Conservation (phyloP, 2,888 invertebrate genomes). For the Anthophora plumipes region DNA sequence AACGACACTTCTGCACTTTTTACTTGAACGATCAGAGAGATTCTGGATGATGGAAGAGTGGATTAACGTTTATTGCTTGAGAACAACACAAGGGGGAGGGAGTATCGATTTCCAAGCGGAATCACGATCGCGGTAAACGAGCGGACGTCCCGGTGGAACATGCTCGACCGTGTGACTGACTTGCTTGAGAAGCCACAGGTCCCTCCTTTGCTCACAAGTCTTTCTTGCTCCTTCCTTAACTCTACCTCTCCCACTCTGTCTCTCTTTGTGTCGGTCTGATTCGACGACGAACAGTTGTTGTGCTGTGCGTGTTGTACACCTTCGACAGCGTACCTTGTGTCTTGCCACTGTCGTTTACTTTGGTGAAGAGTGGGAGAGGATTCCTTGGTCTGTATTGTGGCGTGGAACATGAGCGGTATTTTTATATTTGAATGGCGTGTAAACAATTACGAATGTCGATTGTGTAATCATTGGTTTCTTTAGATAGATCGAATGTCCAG, state of each 20-base stretch:
- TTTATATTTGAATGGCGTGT: not conserved
- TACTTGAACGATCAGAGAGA: no score
- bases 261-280: conserved; percentile 29
- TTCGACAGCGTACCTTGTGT: conserved; percentile 77
- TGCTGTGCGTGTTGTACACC: conserved; percentile 70
- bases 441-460: not conserved
- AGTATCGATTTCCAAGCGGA: conserved; percentile 33
- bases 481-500: not conserved
- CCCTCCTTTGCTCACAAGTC: conserved; percentile 66
- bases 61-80: not conserved
- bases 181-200: conserved; percentile 74
- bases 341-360: conserved; percentile 68
- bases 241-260: conserved; percentile 51
- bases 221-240: conserved; percentile 54
- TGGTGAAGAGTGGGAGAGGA: conserved; percentile 54
- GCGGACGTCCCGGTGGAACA: conserved; percentile 60
- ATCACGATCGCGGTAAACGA: conserved; percentile 48
- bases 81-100: not conserved
- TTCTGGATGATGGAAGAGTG: not conserved
- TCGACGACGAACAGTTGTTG: conserved; percentile 53
- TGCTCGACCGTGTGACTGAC: conserved; percentile 74
- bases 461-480: conserved; percentile 4
- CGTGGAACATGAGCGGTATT: not conserved
- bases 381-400: conserved; percentile 16
- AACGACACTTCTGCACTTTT: not conserved